phyloP scores from a whole-genome alignment of 2,797 vertebrate genomes.

The Pitangus sulphuratus region DNA sequence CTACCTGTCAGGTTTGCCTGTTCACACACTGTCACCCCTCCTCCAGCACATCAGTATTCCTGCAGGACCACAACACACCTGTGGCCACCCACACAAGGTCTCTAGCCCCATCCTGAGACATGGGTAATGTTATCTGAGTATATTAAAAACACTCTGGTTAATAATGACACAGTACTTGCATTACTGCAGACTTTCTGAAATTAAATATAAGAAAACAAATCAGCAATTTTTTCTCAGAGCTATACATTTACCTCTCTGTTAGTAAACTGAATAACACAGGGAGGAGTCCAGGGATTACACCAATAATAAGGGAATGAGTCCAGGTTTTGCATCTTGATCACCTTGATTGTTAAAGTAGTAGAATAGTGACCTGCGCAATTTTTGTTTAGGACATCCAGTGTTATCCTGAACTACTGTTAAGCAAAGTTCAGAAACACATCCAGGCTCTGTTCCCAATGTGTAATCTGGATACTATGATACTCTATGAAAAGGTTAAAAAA shows the following conservation, averaged over 20 bases:
- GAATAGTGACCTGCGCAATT: not conserved
- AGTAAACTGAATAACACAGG: not conserved
- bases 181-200: not conserved
- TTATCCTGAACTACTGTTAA: not conserved
- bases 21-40: rapidly evolving
- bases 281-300: not conserved
- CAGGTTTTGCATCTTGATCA: not conserved
- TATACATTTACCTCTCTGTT: not conserved
- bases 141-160: not conserved
- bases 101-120: not conserved
- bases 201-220: not conserved
- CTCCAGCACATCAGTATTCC: not conserved
- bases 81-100: not conserved
- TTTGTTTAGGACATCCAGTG: not conserved
- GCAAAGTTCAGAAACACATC: not conserved
- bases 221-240: not conserved
- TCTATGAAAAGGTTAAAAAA: not conserved
- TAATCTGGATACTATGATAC: not conserved
- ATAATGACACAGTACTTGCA: not conserved
- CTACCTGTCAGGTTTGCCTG: not conserved
- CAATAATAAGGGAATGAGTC: not conserved
- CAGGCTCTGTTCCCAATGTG: not conserved
- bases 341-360: not conserved
- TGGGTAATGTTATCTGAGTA: not conserved
- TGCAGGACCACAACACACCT: not conserved